Evolutionary conservation across 2,797 vertebrate genomes (phyloP).

Genomic region (Ptychobarbus kaznakovi): DNA sequence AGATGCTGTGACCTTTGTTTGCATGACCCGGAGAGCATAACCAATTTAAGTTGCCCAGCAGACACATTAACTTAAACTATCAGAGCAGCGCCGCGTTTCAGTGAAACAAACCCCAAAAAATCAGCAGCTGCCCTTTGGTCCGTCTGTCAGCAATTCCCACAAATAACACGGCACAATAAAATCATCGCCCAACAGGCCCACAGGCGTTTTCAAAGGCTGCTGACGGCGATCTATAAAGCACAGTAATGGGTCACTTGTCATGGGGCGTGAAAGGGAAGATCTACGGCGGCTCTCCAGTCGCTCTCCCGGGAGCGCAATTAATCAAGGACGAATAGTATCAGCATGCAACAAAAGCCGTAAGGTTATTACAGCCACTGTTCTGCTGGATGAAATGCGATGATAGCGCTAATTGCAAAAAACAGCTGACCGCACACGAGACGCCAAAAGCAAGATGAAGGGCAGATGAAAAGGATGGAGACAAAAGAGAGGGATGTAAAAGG

Average conservation of each 20-base stretch:
- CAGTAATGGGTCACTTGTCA: conserved; percentile 82
- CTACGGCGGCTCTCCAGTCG: conserved; percentile 73
- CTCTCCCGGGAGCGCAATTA: conserved; percentile 80
- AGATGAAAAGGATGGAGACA: conserved; percentile 63
- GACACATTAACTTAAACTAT: conserved; percentile 31
- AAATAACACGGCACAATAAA: conserved; percentile 81
- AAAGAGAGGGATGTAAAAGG: conserved; percentile 28
- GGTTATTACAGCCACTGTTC: conserved; percentile 78
- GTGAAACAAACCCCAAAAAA: conserved; percentile 41
- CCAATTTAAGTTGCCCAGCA: conserved; percentile 43
- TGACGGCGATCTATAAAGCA: conserved; percentile 83
- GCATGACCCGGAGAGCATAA: conserved; percentile 28
- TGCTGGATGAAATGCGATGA: conserved; percentile 78
- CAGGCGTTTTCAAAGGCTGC: conserved; percentile 79
- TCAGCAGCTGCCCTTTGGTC: conserved; percentile 75
- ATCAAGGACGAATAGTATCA: conserved; percentile 80
- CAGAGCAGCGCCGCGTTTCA: conserved; percentile 9
- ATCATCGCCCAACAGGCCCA: conserved; percentile 75
- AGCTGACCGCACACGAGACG: conserved; percentile 72
- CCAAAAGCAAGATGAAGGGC: conserved; percentile 67
- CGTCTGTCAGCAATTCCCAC: conserved; percentile 78
- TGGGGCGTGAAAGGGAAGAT: conserved; percentile 77
- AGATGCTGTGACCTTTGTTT: conserved; percentile 40
- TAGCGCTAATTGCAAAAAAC: conserved; percentile 78
- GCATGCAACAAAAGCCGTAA: conserved; percentile 72